A percentile compares a stretch with the other conserved stretches of the same genome.
Evolutionary conservation across 2,888 invertebrate genomes (phyloP).

Genomic region (Athalia rosae): DNA sequence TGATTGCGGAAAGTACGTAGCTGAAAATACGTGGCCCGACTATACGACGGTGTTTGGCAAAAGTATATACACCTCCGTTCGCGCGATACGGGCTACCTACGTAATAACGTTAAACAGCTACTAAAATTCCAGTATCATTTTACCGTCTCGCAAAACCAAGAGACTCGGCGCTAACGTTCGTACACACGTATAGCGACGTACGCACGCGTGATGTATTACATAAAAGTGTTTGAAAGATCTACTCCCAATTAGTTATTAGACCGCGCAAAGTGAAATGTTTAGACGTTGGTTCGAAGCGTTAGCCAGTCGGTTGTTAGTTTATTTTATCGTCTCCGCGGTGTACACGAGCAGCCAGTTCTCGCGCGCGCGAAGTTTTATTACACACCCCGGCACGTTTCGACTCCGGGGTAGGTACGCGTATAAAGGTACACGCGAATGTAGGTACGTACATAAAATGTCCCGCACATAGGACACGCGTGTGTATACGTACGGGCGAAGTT

Average conservation of each 20-base stretch:
- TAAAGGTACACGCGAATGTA: not conserved
- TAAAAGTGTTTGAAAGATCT: conserved; percentile 17
- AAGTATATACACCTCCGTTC: no score
- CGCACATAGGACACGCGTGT: not conserved
- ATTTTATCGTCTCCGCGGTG: no score
- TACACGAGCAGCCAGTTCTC: no score
- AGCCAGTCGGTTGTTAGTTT: not conserved
- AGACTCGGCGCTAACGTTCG: not conserved
- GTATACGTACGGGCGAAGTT: not conserved
- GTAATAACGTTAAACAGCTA: no score
- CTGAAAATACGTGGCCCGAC: no score
- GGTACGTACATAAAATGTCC: not conserved
- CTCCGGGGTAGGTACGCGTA: no score
- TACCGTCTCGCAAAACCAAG: not conserved
- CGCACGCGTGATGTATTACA: conserved; percentile 2
- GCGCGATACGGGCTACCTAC: no score
- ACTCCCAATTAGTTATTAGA: conserved; percentile 6
- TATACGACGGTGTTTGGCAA: no score
- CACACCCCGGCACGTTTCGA: no score
- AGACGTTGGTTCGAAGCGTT: conserved; percentile 20
- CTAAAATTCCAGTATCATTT: no score
- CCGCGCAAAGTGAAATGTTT: conserved; percentile 29
- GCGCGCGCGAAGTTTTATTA: no score
- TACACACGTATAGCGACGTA: not conserved
- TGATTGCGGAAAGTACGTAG: no score